Conservation (phyloP, 2,888 invertebrate genomes). For the Lepidochitona cinerea region DNA sequence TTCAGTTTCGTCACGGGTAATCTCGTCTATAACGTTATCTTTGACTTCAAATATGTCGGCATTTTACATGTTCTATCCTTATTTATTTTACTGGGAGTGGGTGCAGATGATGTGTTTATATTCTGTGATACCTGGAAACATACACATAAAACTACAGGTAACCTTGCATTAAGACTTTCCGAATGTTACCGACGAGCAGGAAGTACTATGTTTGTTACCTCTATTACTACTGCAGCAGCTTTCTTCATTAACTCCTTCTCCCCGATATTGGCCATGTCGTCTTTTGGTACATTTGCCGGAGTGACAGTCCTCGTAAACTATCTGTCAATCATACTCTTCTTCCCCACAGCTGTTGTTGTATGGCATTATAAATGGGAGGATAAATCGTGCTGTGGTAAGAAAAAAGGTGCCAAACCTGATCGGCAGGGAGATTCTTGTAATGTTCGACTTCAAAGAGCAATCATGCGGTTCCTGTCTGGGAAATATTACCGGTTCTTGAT, state of each 20-base stretch:
- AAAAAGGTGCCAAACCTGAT: background rate
- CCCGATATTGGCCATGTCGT: constrained; percentile 30
- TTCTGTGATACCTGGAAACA: constrained; percentile 29
- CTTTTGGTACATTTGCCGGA: constrained; percentile 38
- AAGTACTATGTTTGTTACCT: constrained; percentile 29
- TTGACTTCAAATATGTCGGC: constrained; percentile 20
- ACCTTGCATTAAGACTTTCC: constrained; percentile 8
- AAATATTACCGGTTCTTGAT: constrained; percentile 27
- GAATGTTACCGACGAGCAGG: constrained; percentile 20
- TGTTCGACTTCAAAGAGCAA: background rate
- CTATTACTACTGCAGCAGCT: constrained; percentile 26
- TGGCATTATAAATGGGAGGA: constrained; percentile 8
- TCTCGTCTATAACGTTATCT: constrained; percentile 11
- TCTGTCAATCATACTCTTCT: constrained; percentile 28
- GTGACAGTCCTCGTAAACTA: constrained; percentile 31
- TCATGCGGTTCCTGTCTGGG: constrained; percentile 17
- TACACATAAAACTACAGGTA: background rate
- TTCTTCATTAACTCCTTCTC: constrained; percentile 37
- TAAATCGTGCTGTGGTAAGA: background rate
- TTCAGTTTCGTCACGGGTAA: constrained; percentile 12
- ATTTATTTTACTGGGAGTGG: constrained; percentile 20
- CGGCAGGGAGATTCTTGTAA: background rate
- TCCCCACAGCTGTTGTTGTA: background rate
- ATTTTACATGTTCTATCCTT: constrained; percentile 19
- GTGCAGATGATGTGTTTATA: constrained; percentile 20